Evolutionary conservation across 2,113 vertebrate genomes (phyloP).

Genomic region (Dolichallabes microphthalmus): DNA sequence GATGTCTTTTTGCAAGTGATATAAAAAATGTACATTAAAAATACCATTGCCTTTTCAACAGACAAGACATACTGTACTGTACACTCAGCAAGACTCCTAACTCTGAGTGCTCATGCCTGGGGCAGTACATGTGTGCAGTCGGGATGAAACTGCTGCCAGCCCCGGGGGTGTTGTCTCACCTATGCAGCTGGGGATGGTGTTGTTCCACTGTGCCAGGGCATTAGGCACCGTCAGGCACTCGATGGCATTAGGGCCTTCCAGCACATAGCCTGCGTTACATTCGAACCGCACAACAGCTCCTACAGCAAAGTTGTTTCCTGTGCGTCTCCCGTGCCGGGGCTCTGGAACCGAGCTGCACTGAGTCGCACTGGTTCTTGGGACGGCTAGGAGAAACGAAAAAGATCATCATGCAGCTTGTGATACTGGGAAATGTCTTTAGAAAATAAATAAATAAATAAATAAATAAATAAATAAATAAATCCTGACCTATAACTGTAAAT

Average conservation of each 20-base stretch:
- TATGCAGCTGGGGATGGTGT: conserved; percentile 86
- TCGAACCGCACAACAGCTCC: conserved; percentile 88
- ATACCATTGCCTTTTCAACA: not conserved
- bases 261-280: conserved; percentile 86
- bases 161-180: conserved; percentile 70
- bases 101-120: conserved; percentile 11
- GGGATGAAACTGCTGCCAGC: conserved; percentile 1
- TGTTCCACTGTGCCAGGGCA: conserved; percentile 94
- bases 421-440: not conserved
- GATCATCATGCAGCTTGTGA: not conserved
- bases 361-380: conserved; percentile 91
- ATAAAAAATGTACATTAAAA: not conserved
- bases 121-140: conserved; percentile 26
- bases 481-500: not conserved
- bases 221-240: conserved; percentile 91
- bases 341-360: conserved; percentile 97
- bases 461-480: not conserved
- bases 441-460: not conserved
- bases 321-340: conserved; percentile 86
- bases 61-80: conserved; percentile 11
- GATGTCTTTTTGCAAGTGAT: not conserved
- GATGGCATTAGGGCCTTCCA: conserved; percentile 83
- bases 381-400: conserved; percentile 70
- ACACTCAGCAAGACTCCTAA: conserved; percentile 17
- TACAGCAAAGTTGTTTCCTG: conserved; percentile 91